Conservation (phyloP, 2,113 vertebrate species). For the Pavo muticus region DNA sequence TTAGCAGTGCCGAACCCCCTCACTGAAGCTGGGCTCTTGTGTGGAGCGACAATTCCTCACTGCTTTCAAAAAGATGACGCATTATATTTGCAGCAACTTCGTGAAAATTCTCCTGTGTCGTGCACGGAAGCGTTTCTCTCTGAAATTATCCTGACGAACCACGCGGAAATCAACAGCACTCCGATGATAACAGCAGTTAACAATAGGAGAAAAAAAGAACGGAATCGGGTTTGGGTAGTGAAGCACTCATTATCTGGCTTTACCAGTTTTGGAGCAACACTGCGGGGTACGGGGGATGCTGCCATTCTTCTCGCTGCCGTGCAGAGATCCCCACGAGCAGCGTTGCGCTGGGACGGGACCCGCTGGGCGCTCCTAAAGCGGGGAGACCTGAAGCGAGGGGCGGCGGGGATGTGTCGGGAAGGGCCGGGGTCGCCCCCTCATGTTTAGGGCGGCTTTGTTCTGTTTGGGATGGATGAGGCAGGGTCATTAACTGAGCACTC, state of each 20-base stretch:
- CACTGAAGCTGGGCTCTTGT: neutral
- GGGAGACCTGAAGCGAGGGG: neutral
- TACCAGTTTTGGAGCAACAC: neutral
- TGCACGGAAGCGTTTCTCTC: neutral
- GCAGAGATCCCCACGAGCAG: neutral
- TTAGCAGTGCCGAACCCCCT: neutral
- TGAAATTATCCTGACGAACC: neutral
- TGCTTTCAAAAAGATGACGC: neutral
- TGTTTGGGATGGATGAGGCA: neutral
- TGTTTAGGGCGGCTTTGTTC: slow-evolving; percentile 30
- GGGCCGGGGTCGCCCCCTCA: neutral
- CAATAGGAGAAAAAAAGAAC: neutral
- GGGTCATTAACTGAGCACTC: slow-evolving; percentile 19
- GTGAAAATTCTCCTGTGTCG: neutral
- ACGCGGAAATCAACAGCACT: neutral
- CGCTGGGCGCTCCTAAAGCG: neutral
- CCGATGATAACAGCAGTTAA: neutral
- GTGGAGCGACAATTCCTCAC: neutral
- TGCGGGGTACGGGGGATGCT: fast-evolving
- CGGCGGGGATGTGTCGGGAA: neutral
- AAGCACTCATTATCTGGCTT: neutral
- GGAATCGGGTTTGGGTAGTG: neutral
- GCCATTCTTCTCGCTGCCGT: neutral
- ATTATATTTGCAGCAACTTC: neutral
- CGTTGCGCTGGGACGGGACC: neutral